Evolutionary conservation across 1,140 invertebrate genomes (phyloP), one percentile per base, ranked within the genome.

Genomic region (Drosophila lacteicornis): DNA sequence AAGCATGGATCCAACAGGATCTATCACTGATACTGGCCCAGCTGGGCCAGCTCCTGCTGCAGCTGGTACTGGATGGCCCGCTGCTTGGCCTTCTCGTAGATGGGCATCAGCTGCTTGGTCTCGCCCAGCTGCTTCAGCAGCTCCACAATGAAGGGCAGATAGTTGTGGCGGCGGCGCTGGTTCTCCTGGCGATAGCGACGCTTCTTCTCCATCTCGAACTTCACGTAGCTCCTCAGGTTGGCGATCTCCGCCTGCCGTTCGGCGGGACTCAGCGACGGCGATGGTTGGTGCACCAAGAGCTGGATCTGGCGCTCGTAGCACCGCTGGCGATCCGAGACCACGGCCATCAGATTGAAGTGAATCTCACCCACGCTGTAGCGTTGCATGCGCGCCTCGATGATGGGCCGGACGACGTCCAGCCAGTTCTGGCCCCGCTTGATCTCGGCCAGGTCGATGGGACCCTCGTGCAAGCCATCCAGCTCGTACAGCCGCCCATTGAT

Each of bases 321-420:
- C 93, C 96, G 95, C 94, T 97, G 98, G 60, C 96, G 94, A 92
- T 99, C 98, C 0, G 97, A 97, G 4, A 99, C 97, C 42, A 99
- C 93, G 3, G 99, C 99, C 98, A 99, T 99, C 43, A 99, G 93
- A 94, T 99, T 99, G 92, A 99, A 99, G 93, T 99, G 98, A 77
- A 99, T 99, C 95, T 99, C 99, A 38, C 98, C 98, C 93, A 97
- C 97, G 82, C 96, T 98, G 93, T 99, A 98, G 96, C 97, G 97
- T 90, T 98, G 96, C 92, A 99, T 99, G 83, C 98, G 93, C 85
- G 97, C 97, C 92, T 98, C 96, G 86, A 99, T 98, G 43, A 99
- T 96, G 0, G 98, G 98, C 63, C 96, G 95, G 0, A 97, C 98
- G 15, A 96, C 94, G 91, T 97, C 96, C 7, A 99, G 94, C 99